A percentile compares a stretch with the other conserved stretches of the same genome.
Evolutionary conservation across 23 tunicate species (phyloP).

Genomic region (Trididemnum miniatum): DNA sequence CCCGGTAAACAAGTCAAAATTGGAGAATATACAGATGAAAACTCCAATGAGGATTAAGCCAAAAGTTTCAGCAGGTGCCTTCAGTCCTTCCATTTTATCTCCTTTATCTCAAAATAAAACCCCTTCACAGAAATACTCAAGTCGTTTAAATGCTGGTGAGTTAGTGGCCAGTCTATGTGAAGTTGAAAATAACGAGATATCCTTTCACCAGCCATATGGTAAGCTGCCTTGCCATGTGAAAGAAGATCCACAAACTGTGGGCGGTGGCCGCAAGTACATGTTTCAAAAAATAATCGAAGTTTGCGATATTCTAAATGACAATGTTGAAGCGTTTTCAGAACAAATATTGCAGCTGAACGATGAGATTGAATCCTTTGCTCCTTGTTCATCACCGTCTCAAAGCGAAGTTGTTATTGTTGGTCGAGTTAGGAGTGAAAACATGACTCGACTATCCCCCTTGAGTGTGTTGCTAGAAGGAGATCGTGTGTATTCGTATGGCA

Average conservation of each 20-base stretch:
- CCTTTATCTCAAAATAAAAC: neutral
- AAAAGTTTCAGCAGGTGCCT: neutral
- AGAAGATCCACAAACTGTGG: neutral
- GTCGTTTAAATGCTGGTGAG: constrained; percentile 61
- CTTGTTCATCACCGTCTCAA: constrained; percentile 59
- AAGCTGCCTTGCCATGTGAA: neutral
- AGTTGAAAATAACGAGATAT: neutral
- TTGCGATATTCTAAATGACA: constrained; percentile 61
- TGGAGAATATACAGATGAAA: constrained; percentile 12
- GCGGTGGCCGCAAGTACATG: constrained; percentile 53
- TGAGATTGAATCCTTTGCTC: constrained; percentile 52
- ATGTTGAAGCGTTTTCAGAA: constrained; percentile 48
- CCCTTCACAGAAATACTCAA: constrained; percentile 50
- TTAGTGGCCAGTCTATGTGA: constrained; percentile 31
- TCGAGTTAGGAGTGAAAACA: constrained; percentile 47
- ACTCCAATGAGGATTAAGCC: neutral
- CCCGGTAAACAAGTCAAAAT: constrained; percentile 30
- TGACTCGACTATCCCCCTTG: constrained; percentile 39
- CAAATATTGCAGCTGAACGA: constrained; percentile 24
- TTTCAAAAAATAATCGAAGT: constrained; percentile 64
- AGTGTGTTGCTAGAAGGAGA: constrained; percentile 74
- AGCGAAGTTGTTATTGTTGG: constrained; percentile 65
- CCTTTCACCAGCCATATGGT: neutral
- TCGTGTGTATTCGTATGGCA: constrained; percentile 49
- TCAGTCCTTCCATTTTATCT: constrained; percentile 23